A percentile compares a stretch with the other conserved stretches of the same genome.
Conservation (phyloP, 1,140 invertebrate genomes). For the Lanistes nyassanus region DNA sequence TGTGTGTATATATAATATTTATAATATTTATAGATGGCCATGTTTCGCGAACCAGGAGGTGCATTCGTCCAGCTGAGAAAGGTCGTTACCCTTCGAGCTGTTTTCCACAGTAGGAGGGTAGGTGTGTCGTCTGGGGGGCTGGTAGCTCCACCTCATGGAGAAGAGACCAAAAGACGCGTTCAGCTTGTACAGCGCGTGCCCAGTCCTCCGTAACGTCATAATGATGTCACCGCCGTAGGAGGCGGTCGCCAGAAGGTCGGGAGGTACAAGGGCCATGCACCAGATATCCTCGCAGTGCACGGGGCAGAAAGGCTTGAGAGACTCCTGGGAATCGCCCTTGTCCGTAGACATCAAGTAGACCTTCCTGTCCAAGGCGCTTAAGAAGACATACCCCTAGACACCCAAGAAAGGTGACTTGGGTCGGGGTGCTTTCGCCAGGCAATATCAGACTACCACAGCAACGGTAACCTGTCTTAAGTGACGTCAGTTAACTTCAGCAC, state of each 20-base stretch:
- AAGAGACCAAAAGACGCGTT: conserved; percentile 36
- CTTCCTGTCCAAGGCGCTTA: conserved; percentile 77
- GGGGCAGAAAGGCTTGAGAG: conserved; percentile 62
- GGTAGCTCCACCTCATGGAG: too few species aligned
- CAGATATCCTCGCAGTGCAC: conserved; percentile 78
- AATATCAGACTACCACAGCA: too few species aligned
- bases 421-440: too few species aligned
- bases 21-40: too few species aligned
- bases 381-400: conserved; percentile 72
- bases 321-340: conserved; percentile 68
- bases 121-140: too few species aligned
- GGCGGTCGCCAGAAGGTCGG: conserved; percentile 75
- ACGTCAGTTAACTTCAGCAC: too few species aligned
- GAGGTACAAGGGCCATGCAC: conserved; percentile 67
- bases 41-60: too few species aligned
- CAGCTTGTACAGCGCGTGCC: conserved; percentile 72
- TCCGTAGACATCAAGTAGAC: conserved; percentile 79
- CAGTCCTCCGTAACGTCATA: conserved; percentile 80
- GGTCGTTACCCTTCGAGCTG: too few species aligned
- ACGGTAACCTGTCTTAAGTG: too few species aligned
- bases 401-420: neutral
- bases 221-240: conserved; percentile 79
- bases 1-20: too few species aligned
- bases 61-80: too few species aligned
- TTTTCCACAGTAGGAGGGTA: too few species aligned